Evolutionary conservation across 2,113 vertebrate species (phyloP), one percentile per base, ranked within the genome.

Genomic region (Sinocyclocheilus anshuiensis): DNA sequence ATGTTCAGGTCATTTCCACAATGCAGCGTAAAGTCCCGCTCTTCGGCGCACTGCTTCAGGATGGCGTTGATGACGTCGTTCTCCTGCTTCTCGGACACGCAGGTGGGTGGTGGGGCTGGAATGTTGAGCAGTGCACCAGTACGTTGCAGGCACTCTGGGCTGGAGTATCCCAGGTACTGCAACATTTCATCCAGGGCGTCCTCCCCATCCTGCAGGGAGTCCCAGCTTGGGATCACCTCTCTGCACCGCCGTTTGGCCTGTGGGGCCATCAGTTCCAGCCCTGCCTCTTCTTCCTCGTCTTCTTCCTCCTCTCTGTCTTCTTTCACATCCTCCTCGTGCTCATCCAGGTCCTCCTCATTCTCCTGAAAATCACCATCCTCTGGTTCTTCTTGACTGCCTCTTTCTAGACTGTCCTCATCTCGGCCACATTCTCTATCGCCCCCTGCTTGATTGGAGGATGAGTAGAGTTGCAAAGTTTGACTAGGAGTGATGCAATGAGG

Each of bases 11-110:
- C 97, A 93, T 95, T 96, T 72, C 96, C 97, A 91, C 97, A 96
- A 72, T 96, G 96, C 84, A 96, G 92, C 88, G 96, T 95, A 88
- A 99, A 99, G 89, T 98, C 98, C 91, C 92, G 95, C 93, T 99
- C 98, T 61, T 97, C 97, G 1, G 97, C 96, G 86, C 96, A 94
- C 91, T 99, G 98, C 90, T 99, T 98, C 90, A 99, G 95, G 92
- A 99, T 97, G 90, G 97, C 97, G 87, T 99, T 99, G 92, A 98
- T 99, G 87, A 99, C 97, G 67, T 99, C 98, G 0, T 98, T 99
- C 93, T 99, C 98, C 90, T 99, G 97, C 91, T 99, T 99, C 92
- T 99, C 98, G 33, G 98, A 98, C 86, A 99, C 97, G 81, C 97
- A 99, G 16, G 94, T 91, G 69, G 98, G 98, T 57, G 97, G 97